Conservation (phyloP, 2,797 vertebrate genomes). For the Rhinophrynus dorsalis region DNA sequence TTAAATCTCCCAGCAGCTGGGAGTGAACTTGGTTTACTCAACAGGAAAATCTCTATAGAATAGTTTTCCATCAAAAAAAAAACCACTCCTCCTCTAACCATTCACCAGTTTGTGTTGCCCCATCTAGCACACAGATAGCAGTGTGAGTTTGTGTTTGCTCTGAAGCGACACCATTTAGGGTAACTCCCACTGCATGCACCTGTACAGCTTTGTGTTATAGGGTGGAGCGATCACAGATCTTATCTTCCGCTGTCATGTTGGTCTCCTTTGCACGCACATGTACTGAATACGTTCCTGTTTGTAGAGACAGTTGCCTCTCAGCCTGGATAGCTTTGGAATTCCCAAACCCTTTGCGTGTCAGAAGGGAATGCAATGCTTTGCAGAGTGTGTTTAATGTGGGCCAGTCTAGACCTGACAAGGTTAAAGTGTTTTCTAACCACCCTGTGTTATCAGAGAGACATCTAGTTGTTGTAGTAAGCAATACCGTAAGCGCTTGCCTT, state of each 20-base stretch:
- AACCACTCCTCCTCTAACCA: too few species aligned
- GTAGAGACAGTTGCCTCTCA: conserved; percentile 2
- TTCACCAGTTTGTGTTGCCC: too few species aligned
- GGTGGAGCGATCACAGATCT: conserved; percentile 7
- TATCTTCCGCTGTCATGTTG: not conserved
- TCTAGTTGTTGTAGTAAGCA: not conserved
- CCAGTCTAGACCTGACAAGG: conserved; percentile 26
- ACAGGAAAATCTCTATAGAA: too few species aligned
- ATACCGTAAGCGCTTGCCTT: not conserved
- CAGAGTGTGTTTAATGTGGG: not conserved
- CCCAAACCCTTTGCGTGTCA: not conserved
- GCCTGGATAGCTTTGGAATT: conserved; percentile 9
- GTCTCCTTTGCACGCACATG: conserved; percentile 32
- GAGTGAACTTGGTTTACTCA: too few species aligned
- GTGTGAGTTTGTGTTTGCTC: not conserved
- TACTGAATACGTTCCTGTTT: conserved; percentile 9
- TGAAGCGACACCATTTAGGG: too few species aligned
- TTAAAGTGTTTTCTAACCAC: not conserved
- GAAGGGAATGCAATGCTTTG: conserved; percentile 9
- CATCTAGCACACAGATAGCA: not conserved
- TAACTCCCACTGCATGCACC: conserved; percentile 27
- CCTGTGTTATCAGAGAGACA: conserved; percentile 12
- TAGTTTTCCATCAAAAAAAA: too few species aligned
- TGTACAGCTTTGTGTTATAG: conserved; percentile 11
- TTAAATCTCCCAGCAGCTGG: too few species aligned